Conservation (phyloP, 2,888 invertebrate genomes). For the Mythimna pallens region DNA sequence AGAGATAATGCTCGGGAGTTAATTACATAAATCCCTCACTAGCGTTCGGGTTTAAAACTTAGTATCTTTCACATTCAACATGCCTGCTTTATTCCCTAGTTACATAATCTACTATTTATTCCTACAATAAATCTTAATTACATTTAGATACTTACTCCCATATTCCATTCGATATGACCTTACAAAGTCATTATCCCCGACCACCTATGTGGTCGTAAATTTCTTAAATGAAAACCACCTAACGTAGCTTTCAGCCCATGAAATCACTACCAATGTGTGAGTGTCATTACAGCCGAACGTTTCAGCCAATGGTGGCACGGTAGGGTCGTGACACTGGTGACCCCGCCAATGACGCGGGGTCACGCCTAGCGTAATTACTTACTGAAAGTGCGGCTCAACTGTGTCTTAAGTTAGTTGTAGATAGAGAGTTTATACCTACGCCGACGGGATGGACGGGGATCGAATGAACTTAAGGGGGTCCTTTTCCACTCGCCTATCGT, state of each 20-base stretch:
- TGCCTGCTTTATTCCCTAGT: no score
- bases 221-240: slow-evolving; percentile 27
- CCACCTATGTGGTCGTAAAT: slow-evolving; percentile 8
- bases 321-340: slow-evolving; percentile 86
- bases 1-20: no score
- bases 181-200: background rate
- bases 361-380: slow-evolving; percentile 82
- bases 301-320: slow-evolving; percentile 73
- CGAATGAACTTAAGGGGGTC: no score
- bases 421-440: background rate
- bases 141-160: no score
- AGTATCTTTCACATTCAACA: no score
- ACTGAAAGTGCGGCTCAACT: slow-evolving; percentile 43
- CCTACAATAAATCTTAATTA: no score
- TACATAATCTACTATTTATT: no score
- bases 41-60: no score
- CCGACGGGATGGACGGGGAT: background rate
- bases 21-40: no score
- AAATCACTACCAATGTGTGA: slow-evolving; percentile 33
- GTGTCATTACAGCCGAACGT: slow-evolving; percentile 12
- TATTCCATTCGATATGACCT: background rate
- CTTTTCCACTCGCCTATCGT: no score
- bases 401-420: background rate
- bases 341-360: slow-evolving; percentile 83
- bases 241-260: slow-evolving; percentile 18